A percentile compares a stretch with the other conserved stretches of the same genome.
phyloP scores from a whole-genome alignment of 2,797 vertebrate species.

The Chiloscyllium punctatum region DNA sequence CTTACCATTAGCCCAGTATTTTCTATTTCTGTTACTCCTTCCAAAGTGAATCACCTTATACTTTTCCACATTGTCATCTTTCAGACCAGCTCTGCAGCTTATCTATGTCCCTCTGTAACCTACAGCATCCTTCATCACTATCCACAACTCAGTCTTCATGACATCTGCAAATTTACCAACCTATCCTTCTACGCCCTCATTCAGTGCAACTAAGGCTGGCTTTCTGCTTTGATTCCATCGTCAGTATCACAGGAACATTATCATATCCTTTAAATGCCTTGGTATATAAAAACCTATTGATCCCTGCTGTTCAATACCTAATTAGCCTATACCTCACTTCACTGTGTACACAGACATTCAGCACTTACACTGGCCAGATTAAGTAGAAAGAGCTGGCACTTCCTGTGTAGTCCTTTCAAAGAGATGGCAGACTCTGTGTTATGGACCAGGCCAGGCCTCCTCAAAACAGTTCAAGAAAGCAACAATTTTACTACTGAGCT shows the following conservation, averaged over 20 bases:
- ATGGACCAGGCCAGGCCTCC: too few relatives aligned
- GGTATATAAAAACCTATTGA: not conserved
- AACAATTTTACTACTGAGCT: too few relatives aligned
- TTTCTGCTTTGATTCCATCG: not conserved
- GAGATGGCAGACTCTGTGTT: not conserved
- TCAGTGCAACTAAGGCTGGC: not conserved
- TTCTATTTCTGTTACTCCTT: too few relatives aligned
- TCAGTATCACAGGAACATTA: not conserved
- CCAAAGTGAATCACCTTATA: too few relatives aligned
- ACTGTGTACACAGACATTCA: not conserved
- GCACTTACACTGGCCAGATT: not conserved
- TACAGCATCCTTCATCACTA: too few relatives aligned
- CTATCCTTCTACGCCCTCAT: not conserved
- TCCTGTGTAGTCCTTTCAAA: not conserved
- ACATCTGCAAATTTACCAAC: too few relatives aligned
- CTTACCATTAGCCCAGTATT: too few relatives aligned
- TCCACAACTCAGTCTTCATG: too few relatives aligned
- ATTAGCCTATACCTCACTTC: not conserved
- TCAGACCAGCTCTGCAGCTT: too few relatives aligned
- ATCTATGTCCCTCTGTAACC: too few relatives aligned
- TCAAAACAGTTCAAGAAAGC: too few relatives aligned
- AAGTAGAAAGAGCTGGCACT: not conserved
- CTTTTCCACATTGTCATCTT: too few relatives aligned
- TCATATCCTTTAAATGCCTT: not conserved
- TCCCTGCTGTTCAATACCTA: not conserved